phyloP scores from a whole-genome alignment of 1,140 invertebrate species.

The Trissolcus basalis region DNA sequence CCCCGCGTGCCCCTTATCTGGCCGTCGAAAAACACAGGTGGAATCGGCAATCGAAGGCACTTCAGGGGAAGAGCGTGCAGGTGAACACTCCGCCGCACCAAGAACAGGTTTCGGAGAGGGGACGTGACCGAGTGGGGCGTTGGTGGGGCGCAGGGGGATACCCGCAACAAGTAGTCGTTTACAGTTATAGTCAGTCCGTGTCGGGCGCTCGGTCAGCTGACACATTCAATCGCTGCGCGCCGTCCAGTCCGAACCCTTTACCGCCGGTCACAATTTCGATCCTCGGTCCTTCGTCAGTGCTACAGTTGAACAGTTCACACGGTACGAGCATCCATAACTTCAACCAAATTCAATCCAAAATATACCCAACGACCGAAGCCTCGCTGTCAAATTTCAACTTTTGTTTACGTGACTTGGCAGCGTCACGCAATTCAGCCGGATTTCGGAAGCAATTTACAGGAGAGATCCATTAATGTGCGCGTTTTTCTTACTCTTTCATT shows the following conservation, averaged over 20 bases:
- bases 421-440: no score
- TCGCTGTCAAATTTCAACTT: no score
- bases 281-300: conserved; percentile 15
- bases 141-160: conserved; percentile 59
- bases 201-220: conserved; percentile 75
- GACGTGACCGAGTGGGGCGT: conserved; percentile 43
- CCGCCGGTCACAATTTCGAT: conserved; percentile 24
- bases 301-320: conserved; percentile 28
- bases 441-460: no score
- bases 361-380: no score
- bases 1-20: conserved; percentile 6
- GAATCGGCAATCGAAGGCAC: conserved; percentile 21
- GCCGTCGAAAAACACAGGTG: conserved; percentile 36
- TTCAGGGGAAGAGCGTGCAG: conserved; percentile 35
- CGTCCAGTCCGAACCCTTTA: conserved; percentile 25
- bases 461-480: no score
- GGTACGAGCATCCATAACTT: not conserved
- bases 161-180: conserved; percentile 76
- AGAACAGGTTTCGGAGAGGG: conserved; percentile 32
- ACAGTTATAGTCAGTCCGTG: conserved; percentile 77
- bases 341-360: not conserved
- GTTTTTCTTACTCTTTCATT: no score
- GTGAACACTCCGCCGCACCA: conserved; percentile 42
- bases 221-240: conserved; percentile 53
- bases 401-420: no score